Conservation (phyloP, 2,888 invertebrate genomes). For the Drosophila algonquin region DNA sequence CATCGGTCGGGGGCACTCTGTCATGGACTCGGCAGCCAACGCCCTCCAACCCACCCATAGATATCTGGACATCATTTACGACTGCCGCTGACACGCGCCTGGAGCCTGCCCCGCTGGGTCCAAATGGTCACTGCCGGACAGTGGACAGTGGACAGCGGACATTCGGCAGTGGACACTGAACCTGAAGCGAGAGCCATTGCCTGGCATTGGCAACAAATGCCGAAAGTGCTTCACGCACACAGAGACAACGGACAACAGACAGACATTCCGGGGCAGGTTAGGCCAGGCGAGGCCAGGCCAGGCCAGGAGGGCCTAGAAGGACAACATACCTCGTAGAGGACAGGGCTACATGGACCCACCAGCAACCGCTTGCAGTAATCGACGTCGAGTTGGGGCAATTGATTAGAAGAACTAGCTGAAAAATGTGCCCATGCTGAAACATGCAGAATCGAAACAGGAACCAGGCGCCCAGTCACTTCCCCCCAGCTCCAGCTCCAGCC, state of each 20-base stretch:
- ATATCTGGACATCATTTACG: constrained; percentile 70
- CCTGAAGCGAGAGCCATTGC: constrained; percentile 10
- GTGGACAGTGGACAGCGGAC: constrained; percentile 49
- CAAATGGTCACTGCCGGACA: constrained; percentile 43
- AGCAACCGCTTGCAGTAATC: constrained; percentile 58
- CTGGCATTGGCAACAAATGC: constrained; percentile 52
- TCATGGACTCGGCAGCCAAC: constrained; percentile 63
- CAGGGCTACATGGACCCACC: constrained; percentile 7
- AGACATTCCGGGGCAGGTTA: neutral
- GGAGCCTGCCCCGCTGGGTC: constrained; percentile 63
- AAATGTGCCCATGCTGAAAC: constrained; percentile 43
- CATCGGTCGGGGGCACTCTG: constrained; percentile 45
- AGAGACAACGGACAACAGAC: constrained; percentile 40
- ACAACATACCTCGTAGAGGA: constrained; percentile 28
- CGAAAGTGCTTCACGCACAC: constrained; percentile 40
- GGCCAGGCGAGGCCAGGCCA: neutral
- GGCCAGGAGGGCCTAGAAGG: constrained; percentile 1
- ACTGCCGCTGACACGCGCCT: constrained; percentile 74
- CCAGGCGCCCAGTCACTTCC: constrained; percentile 10
- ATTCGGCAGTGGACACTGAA: constrained; percentile 37
- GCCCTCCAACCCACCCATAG: constrained; percentile 60
- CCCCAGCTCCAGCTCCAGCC: neutral
- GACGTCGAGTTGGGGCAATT: constrained; percentile 61
- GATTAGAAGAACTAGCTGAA: constrained; percentile 60
- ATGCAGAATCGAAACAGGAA: constrained; percentile 16